Evolutionary conservation across 2,888 invertebrate genomes (phyloP), one percentile per base, ranked within the genome.

Genomic region (Eueremaeus valkanovi): DNA sequence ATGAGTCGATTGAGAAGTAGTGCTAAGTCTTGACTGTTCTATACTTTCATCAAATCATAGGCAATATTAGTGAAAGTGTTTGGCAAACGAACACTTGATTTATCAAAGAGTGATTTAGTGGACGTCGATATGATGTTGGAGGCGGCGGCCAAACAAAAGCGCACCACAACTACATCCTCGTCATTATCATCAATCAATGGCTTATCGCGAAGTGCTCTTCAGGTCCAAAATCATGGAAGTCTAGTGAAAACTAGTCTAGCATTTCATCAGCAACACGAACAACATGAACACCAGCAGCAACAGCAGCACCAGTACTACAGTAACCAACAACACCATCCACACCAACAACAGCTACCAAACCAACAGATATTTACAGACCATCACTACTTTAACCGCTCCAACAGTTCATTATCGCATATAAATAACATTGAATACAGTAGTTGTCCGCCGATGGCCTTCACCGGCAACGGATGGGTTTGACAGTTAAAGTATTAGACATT

Each of bases 401-500:
- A 18, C 33, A 29, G 63, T 33, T 63, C 63, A 5, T 31, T 33
- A 11, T 29, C 63, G 11, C 63, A 63, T 29, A 55, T 55, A 8
- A 55, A 55, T 55, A 29, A 63, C 18, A 63, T 63, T 29, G 63
- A 63, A n/a, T 63, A 13, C 18, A 63, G 18, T 18, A 18, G n/a
- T 33, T 31, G 63, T 31, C 16, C 63, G 33, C 77, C 76, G 66
- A 76, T 77, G 73, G 72, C 76, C 45, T 78, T 78, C 73, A 76
- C 78, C 18, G 78, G 78, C 24, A 79, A 78, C 73, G 79, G 79
- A 45, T 79, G 79, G 79, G 79, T 79, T 51, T 79, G 78, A 79
- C 61, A 45, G 40, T 73, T 49, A 55, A 29, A 73, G 51, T 49
- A 18, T 40, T 29, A 73, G 42, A 42, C 42, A 42, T 16, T 11